Conservation (phyloP, 2,888 invertebrate genomes). For the Melanostoma scalare region DNA sequence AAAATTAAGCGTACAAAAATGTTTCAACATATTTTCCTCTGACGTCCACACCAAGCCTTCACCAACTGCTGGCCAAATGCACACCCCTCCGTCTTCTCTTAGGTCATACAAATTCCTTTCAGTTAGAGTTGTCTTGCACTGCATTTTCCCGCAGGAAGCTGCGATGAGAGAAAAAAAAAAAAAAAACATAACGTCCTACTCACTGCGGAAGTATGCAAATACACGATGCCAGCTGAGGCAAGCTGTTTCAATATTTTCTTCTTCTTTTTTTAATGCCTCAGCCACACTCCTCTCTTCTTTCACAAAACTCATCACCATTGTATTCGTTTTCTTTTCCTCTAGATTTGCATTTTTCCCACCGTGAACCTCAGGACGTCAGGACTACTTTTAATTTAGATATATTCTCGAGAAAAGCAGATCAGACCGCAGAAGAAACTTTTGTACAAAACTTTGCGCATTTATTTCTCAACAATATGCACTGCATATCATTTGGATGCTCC, state of each 20-base stretch:
- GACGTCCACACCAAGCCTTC: slow-evolving; percentile 37
- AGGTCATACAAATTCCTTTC: slow-evolving; percentile 57
- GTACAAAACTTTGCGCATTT: slow-evolving; percentile 72
- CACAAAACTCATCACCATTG: slow-evolving; percentile 51
- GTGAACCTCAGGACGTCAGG: slow-evolving; percentile 71
- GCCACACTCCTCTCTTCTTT: slow-evolving; percentile 10
- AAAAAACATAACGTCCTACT: slow-evolving; percentile 29
- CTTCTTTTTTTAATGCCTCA: slow-evolving; percentile 1
- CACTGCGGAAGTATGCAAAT: slow-evolving; percentile 72
- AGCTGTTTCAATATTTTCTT: slow-evolving; percentile 63
- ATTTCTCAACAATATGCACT: slow-evolving; percentile 73
- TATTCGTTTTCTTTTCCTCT: slow-evolving; percentile 62
- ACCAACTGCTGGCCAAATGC: slow-evolving; percentile 36
- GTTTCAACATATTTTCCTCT: slow-evolving; percentile 63
- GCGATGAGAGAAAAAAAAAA: slow-evolving; percentile 21
- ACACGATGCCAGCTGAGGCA: slow-evolving; percentile 69
- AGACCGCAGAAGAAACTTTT: slow-evolving; percentile 73
- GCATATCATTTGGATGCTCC: slow-evolving; percentile 72
- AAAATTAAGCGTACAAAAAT: slow-evolving; percentile 69
- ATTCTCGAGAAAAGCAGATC: slow-evolving; percentile 72
- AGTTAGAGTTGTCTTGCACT: slow-evolving; percentile 55
- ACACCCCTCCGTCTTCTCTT: slow-evolving; percentile 9
- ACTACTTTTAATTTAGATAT: slow-evolving; percentile 73
- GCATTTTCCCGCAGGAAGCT: slow-evolving; percentile 57
- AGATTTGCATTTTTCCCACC: slow-evolving; percentile 71